Percentiles rank a stretch among this genome's conserved stretches.
Conservation (phyloP, 2,797 vertebrate species). For the Muscicapa striata region DNA sequence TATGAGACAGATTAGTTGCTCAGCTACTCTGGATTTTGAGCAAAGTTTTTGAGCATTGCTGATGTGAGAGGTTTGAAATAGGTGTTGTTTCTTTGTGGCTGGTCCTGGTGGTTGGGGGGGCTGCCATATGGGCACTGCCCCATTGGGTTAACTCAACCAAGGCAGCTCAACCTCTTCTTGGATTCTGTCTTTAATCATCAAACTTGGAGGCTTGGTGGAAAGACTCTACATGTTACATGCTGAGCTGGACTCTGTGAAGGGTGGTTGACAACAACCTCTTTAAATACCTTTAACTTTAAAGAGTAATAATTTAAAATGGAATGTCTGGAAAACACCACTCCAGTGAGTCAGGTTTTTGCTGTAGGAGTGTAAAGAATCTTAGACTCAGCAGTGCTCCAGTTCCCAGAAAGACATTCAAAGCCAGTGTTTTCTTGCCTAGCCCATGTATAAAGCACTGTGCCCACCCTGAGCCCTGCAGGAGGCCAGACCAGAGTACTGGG, state of each 20-base stretch:
- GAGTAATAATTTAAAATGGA: not conserved
- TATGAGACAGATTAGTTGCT: not conserved
- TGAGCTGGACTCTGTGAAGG: not conserved
- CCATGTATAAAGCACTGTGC: accelerated
- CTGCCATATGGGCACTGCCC: accelerated
- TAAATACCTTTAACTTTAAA: not conserved
- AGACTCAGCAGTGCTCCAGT: not conserved
- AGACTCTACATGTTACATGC: accelerated
- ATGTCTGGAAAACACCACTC: not conserved
- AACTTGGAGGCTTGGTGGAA: not conserved
- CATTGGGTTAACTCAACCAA: accelerated
- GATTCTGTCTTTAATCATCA: not conserved
- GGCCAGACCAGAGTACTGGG: accelerated
- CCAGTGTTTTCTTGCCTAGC: not conserved
- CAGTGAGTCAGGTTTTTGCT: not conserved
- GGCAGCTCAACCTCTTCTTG: not conserved
- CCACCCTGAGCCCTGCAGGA: not conserved
- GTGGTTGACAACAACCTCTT: not conserved
- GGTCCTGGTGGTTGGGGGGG: not conserved
- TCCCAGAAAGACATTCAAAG: not conserved
- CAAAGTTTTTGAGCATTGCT: not conserved
- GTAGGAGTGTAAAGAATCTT: not conserved
- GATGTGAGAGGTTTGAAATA: accelerated
- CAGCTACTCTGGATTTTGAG: not conserved
- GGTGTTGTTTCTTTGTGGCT: accelerated